Evolutionary conservation across 2,888 invertebrate genomes (phyloP), one percentile per base, ranked within the genome.

Genomic region (Cantharis flavilabris): DNA sequence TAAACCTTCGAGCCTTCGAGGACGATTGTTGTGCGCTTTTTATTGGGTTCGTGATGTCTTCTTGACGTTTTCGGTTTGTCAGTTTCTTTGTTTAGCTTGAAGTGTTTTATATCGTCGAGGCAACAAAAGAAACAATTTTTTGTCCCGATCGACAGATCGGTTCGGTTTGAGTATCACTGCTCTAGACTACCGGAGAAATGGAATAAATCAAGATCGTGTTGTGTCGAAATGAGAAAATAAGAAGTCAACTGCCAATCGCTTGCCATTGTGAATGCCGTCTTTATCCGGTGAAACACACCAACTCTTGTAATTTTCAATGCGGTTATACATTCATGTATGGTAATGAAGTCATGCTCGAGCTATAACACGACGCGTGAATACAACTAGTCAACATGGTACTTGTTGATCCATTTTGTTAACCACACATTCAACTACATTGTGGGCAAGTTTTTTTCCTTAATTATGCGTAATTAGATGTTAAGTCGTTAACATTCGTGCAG

Each of bases 291-390:
- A 76, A 79, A 72, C 78, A 79, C 75, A 76, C 75, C 69, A 73
- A 72, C 49, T 64, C 82, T 82, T 77, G 82, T 82, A 83, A 84
- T 84, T 84, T 83, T 82, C 81, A 80, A 82, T 82, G 80, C 26
- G 28, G 73, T 76, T 79, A 79, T 79, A 70, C 83, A 83, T 84
- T 84, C 83, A 80, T 83, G 82, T 83, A 84, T 84, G 84, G 81
- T 84, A 84, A 84, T 84, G 82, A 80, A 83, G 84, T 84, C 84
- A 84, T 84, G 83, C 80, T 79, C 79, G 72, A 72, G 79, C 80
- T 81, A 81, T 75, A 82, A 83, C 83, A 81, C 26, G 20, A 67
- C 82, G 84, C 83, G 84, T 80, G 82, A 84, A 82, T 83, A 84
- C 83, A 83, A 80, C 79, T 80, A 69, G 71, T 81, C 76, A 79